Conservation (phyloP, 2,888 invertebrate genomes). For the Empis stercorea region DNA sequence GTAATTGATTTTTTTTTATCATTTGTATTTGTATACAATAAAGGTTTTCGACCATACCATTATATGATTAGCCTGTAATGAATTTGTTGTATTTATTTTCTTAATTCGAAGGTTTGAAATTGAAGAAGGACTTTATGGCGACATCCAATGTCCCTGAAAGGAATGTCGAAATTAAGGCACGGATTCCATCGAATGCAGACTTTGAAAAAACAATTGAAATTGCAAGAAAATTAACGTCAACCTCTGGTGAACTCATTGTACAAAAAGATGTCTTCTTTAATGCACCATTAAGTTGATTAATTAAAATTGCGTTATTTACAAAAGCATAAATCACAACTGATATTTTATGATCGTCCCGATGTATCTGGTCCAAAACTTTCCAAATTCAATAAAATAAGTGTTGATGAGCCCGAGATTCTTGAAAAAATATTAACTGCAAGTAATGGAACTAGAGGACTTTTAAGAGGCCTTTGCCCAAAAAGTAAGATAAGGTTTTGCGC, state of each 20-base stretch:
- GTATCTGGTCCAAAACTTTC: constrained; percentile 66
- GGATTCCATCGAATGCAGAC: constrained; percentile 43
- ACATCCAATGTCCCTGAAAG: no score
- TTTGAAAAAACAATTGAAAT: constrained; percentile 40
- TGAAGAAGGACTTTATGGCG: no score
- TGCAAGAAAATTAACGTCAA: constrained; percentile 47
- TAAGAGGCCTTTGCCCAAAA: no score
- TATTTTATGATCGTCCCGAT: constrained; percentile 70
- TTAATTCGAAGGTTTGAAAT: no score
- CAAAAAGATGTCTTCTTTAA: constrained; percentile 35
- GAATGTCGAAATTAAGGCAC: constrained; percentile 47
- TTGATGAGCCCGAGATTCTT: constrained; percentile 39
- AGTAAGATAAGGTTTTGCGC: no score
- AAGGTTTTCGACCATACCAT: no score
- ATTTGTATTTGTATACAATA: no score
- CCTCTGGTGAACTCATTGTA: constrained; percentile 26
- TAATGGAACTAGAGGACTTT: constrained; percentile 57
- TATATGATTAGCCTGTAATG: no score
- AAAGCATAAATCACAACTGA: constrained; percentile 43
- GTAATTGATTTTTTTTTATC: no score
- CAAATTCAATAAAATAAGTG: constrained; percentile 50
- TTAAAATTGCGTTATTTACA: constrained; percentile 29
- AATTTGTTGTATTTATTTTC: no score
- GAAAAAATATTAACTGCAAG: constrained; percentile 42
- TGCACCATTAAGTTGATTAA: constrained; percentile 24